Conservation (phyloP, 2,888 invertebrate genomes). For the Platycheirus rosarum region DNA sequence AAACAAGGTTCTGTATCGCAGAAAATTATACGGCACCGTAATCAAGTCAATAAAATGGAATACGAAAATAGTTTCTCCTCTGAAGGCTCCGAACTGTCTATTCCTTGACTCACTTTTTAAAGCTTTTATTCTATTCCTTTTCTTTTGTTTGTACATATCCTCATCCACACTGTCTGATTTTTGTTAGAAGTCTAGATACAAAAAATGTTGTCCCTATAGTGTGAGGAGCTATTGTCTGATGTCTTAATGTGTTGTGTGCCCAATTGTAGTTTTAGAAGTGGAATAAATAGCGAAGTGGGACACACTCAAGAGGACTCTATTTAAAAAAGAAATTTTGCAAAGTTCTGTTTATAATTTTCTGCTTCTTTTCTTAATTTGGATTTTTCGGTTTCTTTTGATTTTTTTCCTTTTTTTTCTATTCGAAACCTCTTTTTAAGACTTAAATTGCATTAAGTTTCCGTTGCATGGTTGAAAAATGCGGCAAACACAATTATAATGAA, state of each 20-base stretch:
- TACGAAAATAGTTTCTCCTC: slow-evolving; percentile 20
- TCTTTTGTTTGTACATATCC: slow-evolving; percentile 32
- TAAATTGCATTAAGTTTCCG: too few relatives aligned
- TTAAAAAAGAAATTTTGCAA: too few relatives aligned
- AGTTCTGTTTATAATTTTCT: too few relatives aligned
- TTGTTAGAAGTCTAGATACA: slow-evolving; percentile 20
- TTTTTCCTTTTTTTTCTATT: too few relatives aligned
- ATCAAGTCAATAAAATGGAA: slow-evolving; percentile 34
- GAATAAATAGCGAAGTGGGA: too few relatives aligned
- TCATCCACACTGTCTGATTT: slow-evolving; percentile 57
- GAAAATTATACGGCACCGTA: slow-evolving; percentile 7
- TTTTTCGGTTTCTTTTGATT: too few relatives aligned
- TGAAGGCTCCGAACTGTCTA: slow-evolving; percentile 64
- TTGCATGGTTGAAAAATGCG: too few relatives aligned
- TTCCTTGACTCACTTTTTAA: slow-evolving; percentile 49
- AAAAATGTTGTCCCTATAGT: neutral
- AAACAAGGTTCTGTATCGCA: slow-evolving; percentile 1
- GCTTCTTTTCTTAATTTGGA: too few relatives aligned
- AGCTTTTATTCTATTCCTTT: slow-evolving; percentile 30
- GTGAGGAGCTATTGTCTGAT: slow-evolving; percentile 12
- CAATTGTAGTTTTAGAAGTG: neutral
- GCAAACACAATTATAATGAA: too few relatives aligned
- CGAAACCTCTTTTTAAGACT: too few relatives aligned
- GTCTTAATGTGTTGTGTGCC: neutral
- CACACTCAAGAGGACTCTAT: too few relatives aligned